These are phyloP conservation scores for Mimumesa dahlbomi DNA, from an alignment of 2,888 invertebrate species.

Conservation along the genomic window DNA sequence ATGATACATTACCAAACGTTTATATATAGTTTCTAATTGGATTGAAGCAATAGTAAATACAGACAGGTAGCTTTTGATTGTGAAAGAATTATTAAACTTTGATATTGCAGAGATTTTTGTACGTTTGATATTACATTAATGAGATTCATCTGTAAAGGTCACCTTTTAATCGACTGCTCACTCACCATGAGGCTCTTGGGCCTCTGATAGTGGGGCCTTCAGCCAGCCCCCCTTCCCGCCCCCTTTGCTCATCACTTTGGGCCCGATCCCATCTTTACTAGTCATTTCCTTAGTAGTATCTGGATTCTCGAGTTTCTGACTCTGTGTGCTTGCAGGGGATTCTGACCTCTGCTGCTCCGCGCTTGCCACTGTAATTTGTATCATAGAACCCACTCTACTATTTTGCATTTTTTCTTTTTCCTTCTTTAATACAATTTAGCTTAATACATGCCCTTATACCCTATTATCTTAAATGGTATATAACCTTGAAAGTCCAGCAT, in stretches of 20 bases:
- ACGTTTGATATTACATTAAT: conserved; percentile 15
- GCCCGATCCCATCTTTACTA: conserved; percentile 79
- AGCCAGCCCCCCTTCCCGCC: conserved; percentile 79
- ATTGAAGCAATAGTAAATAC: no score
- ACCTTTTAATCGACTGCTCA: conserved; percentile 70
- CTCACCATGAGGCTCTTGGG: conserved; percentile 80
- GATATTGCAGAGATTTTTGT: not conserved
- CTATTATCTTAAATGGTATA: conserved; percentile 5
- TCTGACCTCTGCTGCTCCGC: conserved; percentile 80
- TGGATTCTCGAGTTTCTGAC: conserved; percentile 78
- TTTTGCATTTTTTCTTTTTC: conserved; percentile 47
- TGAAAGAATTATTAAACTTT: not conserved
- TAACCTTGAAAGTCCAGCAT: not conserved
- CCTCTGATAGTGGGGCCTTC: conserved; percentile 78
- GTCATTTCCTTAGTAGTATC: conserved; percentile 79
- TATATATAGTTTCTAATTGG: no score
- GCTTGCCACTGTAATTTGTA: conserved; percentile 79
- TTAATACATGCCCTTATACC: conserved; percentile 38
- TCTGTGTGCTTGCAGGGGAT: conserved; percentile 78
- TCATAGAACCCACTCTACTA: conserved; percentile 73
- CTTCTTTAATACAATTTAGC: conserved; percentile 30
- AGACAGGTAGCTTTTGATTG: no score
- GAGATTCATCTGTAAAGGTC: conserved; percentile 64
- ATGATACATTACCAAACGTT: no score
- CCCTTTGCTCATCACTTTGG: conserved; percentile 79